Evolutionary conservation across 2,888 invertebrate genomes (phyloP).

Genomic region (Drosophila ustulata): DNA sequence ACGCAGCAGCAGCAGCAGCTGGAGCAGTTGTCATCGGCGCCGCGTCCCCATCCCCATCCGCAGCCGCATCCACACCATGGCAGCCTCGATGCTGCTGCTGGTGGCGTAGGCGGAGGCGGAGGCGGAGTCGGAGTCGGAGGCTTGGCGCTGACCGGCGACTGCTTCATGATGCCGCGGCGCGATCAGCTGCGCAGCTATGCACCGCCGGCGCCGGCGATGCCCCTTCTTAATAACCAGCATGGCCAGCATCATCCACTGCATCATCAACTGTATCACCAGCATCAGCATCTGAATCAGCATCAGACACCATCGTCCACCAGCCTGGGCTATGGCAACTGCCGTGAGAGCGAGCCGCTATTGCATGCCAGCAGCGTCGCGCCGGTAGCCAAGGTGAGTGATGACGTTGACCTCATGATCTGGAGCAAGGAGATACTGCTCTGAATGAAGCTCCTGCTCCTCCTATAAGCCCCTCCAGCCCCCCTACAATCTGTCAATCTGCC

Average conservation of each 20-base stretch:
- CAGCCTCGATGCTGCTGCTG: constrained; percentile 38
- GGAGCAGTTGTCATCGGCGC: constrained; percentile 60
- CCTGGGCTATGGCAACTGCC: constrained; percentile 83
- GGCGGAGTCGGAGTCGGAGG: too few relatives aligned
- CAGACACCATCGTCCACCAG: constrained; percentile 70
- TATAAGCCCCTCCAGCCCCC: not conserved
- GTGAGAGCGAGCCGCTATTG: constrained; percentile 85
- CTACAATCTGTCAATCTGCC: not conserved
- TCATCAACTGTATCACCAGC: constrained; percentile 60
- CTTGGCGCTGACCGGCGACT: constrained; percentile 56
- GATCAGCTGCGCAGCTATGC: constrained; percentile 66
- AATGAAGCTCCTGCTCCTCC: constrained; percentile 24
- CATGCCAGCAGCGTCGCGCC: constrained; percentile 83
- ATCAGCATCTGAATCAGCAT: constrained; percentile 53
- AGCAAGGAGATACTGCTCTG: constrained; percentile 78
- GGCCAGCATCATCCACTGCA: constrained; percentile 70
- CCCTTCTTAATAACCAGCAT: constrained; percentile 71
- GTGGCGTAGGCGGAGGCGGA: constrained; percentile 46
- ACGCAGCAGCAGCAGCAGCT: constrained; percentile 47
- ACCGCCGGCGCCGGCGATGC: constrained; percentile 58
- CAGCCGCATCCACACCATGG: constrained; percentile 27
- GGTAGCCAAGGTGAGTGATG: constrained; percentile 84
- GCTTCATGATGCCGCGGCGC: constrained; percentile 65
- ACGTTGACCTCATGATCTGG: constrained; percentile 70
- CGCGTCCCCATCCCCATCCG: constrained; percentile 14